Evolutionary conservation across 2,113 vertebrate genomes (phyloP).

Genomic region (Gopherus evgoodei): DNA sequence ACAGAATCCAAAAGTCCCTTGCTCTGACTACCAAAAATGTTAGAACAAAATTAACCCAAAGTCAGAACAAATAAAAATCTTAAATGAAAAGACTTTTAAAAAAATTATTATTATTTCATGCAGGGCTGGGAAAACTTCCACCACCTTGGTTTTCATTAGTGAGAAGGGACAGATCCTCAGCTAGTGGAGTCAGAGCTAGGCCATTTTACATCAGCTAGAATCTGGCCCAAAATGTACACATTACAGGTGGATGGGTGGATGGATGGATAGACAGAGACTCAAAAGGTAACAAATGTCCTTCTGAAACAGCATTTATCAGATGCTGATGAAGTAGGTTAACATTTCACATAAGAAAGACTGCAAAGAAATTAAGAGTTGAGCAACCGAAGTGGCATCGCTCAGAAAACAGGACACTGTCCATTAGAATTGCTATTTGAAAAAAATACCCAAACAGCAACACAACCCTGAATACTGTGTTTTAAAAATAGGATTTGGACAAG

Average conservation of each 20-base stretch:
- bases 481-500: slow-evolving; percentile 7
- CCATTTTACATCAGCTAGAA: background rate
- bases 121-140: background rate
- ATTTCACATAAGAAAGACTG: background rate
- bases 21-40: background rate
- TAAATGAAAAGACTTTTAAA: background rate
- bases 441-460: background rate
- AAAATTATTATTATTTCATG: background rate
- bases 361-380: background rate
- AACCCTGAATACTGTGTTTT: slow-evolving; percentile 21
- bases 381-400: slow-evolving; percentile 16
- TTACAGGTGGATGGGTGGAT: background rate
- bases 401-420: background rate
- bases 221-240: background rate
- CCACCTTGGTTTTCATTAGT: background rate
- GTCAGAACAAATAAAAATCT: background rate
- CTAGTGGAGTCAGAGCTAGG: background rate
- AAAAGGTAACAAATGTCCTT: background rate
- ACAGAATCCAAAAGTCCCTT: background rate
- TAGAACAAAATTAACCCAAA: background rate
- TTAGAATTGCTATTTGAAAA: background rate
- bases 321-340: background rate
- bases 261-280: background rate
- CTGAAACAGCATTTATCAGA: background rate
- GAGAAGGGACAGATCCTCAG: background rate